phyloP scores from a whole-genome alignment of 2,888 invertebrate species.

The Drosophila ezoana region DNA sequence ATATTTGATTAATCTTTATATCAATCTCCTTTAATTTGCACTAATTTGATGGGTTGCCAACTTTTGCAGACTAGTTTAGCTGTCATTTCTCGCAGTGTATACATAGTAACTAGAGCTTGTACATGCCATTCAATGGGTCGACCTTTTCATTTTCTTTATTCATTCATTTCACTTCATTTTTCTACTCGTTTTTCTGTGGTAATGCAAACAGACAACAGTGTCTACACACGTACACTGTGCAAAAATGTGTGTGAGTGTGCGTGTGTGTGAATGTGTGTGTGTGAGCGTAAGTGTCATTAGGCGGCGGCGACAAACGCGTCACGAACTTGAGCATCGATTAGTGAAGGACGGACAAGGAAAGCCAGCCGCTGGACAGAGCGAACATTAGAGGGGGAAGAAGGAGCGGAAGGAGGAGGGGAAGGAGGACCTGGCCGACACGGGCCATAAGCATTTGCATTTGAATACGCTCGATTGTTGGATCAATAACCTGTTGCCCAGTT shows the following conservation, averaged over 20 bases:
- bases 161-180: constrained; percentile 32
- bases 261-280: constrained; percentile 22
- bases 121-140: constrained; percentile 55
- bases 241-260: constrained; percentile 21
- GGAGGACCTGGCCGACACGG: constrained; percentile 10
- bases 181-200: constrained; percentile 29
- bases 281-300: constrained; percentile 64
- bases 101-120: constrained; percentile 44
- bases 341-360: constrained; percentile 46
- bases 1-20: too few species aligned
- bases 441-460: constrained; percentile 42
- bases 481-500: constrained; percentile 72
- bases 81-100: constrained; percentile 24
- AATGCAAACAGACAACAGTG: constrained; percentile 66
- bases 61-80: too few species aligned
- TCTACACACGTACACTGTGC: constrained; percentile 34
- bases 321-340: constrained; percentile 71
- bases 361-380: constrained; percentile 1
- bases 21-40: too few species aligned
- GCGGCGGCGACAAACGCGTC: constrained; percentile 63
- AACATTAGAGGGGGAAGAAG: background rate
- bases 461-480: constrained; percentile 55
- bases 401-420: too few species aligned
- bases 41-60: too few species aligned
- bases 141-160: constrained; percentile 63